Conservation (phyloP, 1,140 invertebrate genomes). For the Trachymyrmex septentrionalis region DNA sequence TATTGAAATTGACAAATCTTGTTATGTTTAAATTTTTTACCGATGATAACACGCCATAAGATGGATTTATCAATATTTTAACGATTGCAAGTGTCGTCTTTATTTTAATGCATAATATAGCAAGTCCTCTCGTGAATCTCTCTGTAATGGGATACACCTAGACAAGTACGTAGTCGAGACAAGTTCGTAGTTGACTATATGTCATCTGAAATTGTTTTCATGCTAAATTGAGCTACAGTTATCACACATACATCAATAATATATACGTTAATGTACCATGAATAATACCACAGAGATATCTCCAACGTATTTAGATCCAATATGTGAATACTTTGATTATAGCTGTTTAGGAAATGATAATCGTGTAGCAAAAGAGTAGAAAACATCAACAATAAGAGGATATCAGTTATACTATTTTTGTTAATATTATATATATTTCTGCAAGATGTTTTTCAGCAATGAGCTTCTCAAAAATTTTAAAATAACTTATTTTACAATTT, state of each 20-base stretch:
- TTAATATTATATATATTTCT: constrained; percentile 8
- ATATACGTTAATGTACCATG: constrained; percentile 7
- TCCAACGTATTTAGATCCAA: background rate
- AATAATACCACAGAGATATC: background rate
- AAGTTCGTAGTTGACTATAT: background rate
- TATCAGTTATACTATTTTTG: background rate
- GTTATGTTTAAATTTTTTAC: background rate
- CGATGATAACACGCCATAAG: background rate
- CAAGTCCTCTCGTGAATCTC: background rate
- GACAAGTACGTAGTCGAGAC: background rate
- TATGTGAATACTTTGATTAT: background rate
- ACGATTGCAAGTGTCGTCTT: background rate
- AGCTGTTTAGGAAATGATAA: background rate
- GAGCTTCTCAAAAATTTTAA: background rate
- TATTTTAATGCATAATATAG: background rate
- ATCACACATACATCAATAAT: constrained; percentile 16
- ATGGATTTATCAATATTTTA: background rate
- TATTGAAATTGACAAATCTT: background rate
- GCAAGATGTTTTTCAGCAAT: background rate
- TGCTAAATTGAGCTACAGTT: background rate
- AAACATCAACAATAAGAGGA: constrained; percentile 5
- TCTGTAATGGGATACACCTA: background rate
- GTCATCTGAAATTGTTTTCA: background rate
- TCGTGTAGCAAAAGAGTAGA: constrained; percentile 24
- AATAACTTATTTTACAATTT: background rate